A percentile compares a stretch with the other conserved stretches of the same genome.
phyloP scores from a whole-genome alignment of 1,140 invertebrate genomes.

The Drosophila neocordata region DNA sequence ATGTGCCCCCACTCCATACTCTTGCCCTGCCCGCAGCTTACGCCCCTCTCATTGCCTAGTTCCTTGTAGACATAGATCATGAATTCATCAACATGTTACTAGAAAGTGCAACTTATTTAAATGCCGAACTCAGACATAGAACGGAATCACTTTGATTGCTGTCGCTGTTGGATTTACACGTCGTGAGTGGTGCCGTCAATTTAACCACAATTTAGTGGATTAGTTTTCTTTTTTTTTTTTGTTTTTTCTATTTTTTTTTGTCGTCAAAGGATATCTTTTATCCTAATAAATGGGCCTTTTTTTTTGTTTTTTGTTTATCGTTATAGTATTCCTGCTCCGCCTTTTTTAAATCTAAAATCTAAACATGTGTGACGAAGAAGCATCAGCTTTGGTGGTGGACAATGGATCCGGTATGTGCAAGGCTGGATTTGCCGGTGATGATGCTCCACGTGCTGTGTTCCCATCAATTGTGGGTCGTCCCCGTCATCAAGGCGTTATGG shows the following conservation, averaged over 20 bases:
- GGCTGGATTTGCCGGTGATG: constrained; percentile 88
- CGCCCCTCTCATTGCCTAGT: constrained; percentile 2
- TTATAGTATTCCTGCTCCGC: constrained; percentile 57
- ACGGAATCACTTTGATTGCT: constrained; percentile 77
- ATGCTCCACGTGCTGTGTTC: constrained; percentile 87
- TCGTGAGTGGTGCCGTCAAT: constrained; percentile 60
- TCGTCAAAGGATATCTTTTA: constrained; percentile 36
- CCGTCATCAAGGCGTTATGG: constrained; percentile 95
- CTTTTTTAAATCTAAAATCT: constrained; percentile 29
- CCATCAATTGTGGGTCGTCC: constrained; percentile 89
- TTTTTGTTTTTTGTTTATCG: background rate
- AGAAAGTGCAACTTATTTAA: constrained; percentile 52
- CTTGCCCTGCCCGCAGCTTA: background rate
- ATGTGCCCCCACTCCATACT: constrained; percentile 14
- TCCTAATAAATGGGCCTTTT: constrained; percentile 15
- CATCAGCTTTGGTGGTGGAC: constrained; percentile 93
- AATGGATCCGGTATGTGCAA: constrained; percentile 96
- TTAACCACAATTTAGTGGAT: background rate
- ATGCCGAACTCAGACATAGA: constrained; percentile 14
- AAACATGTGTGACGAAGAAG: constrained; percentile 89
- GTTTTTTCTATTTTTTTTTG: background rate
- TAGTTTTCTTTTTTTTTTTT: background rate
- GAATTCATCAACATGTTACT: constrained; percentile 78
- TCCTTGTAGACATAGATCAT: constrained; percentile 31
- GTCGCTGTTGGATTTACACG: constrained; percentile 77